phyloP scores from a whole-genome alignment of 2,113 vertebrate species.

The Elachura formosa region DNA sequence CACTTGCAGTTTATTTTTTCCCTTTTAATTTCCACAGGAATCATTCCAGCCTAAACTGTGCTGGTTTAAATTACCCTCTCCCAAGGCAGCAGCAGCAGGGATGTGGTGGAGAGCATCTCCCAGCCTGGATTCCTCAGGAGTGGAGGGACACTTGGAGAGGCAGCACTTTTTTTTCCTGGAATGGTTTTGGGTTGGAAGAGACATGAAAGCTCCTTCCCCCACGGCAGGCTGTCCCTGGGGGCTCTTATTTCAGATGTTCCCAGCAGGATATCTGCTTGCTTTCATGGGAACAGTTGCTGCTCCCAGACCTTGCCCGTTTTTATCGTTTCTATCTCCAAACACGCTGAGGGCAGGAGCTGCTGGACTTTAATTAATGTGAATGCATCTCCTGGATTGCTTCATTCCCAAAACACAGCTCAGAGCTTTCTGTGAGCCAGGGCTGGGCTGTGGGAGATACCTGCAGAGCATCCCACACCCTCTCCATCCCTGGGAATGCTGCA shows the following conservation, averaged over 20 bases:
- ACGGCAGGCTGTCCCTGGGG: neutral
- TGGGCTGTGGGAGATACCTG: neutral
- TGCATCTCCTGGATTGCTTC: neutral
- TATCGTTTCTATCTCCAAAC: neutral
- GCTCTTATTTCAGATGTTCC: neutral
- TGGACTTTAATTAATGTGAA: neutral
- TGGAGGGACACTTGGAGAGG: neutral
- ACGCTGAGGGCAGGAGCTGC: neutral
- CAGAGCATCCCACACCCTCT: neutral
- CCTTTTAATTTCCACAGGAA: neutral
- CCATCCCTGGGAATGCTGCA: neutral
- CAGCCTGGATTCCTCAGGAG: neutral
- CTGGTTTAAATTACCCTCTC: neutral
- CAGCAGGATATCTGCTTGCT: neutral
- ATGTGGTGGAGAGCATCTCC: neutral
- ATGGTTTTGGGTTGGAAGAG: neutral
- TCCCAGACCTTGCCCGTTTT: neutral
- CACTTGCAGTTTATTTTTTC: neutral
- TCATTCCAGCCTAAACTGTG: neutral
- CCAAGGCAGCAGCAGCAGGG: neutral
- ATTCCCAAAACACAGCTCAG: neutral
- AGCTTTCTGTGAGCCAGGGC: neutral
- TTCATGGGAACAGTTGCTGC: neutral
- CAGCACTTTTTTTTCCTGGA: fast-evolving
- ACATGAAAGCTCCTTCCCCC: neutral